Evolutionary conservation across 2,113 vertebrate genomes (phyloP).

Genomic region (Leptocoma aspasia): DNA sequence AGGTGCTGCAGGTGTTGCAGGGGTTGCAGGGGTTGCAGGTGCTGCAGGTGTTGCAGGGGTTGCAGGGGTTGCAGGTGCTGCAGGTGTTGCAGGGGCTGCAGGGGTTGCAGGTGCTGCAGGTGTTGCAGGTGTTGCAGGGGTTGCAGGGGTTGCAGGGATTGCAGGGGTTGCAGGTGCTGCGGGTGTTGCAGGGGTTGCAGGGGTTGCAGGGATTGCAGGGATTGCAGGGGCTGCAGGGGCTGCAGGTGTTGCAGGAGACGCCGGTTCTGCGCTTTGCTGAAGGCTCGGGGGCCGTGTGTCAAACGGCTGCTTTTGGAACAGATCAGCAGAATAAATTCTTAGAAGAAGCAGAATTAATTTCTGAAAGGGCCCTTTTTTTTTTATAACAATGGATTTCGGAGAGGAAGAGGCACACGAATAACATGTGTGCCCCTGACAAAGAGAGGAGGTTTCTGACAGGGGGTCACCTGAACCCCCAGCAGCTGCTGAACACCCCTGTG

Average conservation of each 20-base stretch:
- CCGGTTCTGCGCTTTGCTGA: rapidly evolving
- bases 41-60: no score
- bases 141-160: no score
- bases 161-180: no score
- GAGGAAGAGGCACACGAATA: neutral
- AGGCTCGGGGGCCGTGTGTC: neutral
- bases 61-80: no score
- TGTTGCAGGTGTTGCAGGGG: no score
- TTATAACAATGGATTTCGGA: neutral
- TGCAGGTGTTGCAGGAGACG: rapidly evolving
- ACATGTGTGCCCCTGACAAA: neutral
- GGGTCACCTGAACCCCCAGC: neutral
- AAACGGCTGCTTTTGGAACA: neutral
- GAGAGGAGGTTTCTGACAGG: neutral
- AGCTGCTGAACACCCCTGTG: neutral
- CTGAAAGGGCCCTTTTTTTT: neutral
- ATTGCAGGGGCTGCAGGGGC: no score
- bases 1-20: no score
- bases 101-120: no score
- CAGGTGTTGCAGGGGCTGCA: no score
- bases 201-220: no score
- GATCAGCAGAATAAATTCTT: neutral
- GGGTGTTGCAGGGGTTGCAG: no score
- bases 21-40: no score
- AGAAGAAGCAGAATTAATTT: neutral